Evolutionary conservation across 2,888 invertebrate species (phyloP).

Genomic region (Parapristionchus giblindavisi): DNA sequence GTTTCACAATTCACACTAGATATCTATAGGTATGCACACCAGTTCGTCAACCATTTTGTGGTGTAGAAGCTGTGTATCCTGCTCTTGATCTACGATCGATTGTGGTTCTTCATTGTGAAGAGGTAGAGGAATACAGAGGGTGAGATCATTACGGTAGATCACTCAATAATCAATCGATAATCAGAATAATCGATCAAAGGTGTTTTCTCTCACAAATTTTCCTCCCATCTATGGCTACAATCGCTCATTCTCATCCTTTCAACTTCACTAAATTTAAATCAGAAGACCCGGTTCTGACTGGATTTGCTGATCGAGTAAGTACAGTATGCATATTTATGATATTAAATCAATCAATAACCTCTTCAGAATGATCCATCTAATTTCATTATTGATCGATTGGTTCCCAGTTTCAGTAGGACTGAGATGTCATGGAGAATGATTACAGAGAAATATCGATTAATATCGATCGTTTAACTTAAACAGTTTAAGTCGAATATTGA

Average conservation of each 20-base stretch:
- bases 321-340: neutral
- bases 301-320: constrained; percentile 18
- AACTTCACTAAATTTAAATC: neutral
- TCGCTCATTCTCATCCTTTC: neutral
- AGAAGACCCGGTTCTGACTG: neutral
- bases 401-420: neutral
- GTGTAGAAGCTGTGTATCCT: neutral
- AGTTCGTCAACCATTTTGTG: neutral
- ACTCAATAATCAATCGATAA: too few relatives aligned
- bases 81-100: neutral
- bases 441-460: constrained; percentile 14
- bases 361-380: neutral
- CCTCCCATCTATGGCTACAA: constrained; percentile 10
- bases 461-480: too few relatives aligned
- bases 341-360: neutral
- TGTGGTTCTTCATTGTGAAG: constrained; percentile 1
- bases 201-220: constrained; percentile 22
- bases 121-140: too few relatives aligned
- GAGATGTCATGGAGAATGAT: neutral
- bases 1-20: too few relatives aligned
- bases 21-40: neutral
- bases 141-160: too few relatives aligned
- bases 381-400: constrained; percentile 4
- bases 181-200: too few relatives aligned
- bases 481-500: too few relatives aligned